These are phyloP conservation scores for Ctenopoma multispine DNA, from an alignment of 2,797 vertebrate genomes.

Conservation along the genomic window DNA sequence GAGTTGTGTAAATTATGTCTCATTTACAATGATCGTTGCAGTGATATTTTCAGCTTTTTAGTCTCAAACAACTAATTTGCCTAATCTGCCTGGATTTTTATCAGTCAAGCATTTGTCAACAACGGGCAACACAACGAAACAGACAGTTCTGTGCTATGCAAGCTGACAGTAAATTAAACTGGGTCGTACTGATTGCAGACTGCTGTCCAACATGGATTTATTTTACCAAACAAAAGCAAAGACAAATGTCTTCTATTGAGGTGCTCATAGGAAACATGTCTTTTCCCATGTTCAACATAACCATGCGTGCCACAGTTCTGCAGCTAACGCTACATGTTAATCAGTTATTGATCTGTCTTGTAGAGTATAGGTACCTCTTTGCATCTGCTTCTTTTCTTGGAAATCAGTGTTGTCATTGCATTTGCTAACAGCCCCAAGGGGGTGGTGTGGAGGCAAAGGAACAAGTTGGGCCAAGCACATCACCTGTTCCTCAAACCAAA, in stretches of 20 bases:
- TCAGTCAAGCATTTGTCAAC: constrained; percentile 82
- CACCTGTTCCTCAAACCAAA: constrained; percentile 83
- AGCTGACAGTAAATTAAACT: constrained; percentile 77
- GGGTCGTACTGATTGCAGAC: constrained; percentile 69
- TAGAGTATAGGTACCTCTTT: constrained; percentile 16
- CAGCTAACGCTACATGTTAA: constrained; percentile 31
- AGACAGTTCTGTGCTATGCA: constrained; percentile 67
- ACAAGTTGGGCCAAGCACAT: constrained; percentile 68
- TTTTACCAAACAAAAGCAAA: constrained; percentile 75
- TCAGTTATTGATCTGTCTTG: constrained; percentile 57
- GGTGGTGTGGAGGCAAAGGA: constrained; percentile 65
- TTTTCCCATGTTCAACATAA: constrained; percentile 58
- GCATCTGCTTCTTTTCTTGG: constrained; percentile 66
- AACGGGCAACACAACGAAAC: constrained; percentile 79
- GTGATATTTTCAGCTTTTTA: constrained; percentile 18
- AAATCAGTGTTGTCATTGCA: constrained; percentile 75
- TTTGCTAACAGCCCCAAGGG: constrained; percentile 72
- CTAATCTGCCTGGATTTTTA: constrained; percentile 81
- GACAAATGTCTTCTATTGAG: constrained; percentile 69
- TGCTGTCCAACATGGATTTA: constrained; percentile 70
- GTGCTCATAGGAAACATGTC: constrained; percentile 61
- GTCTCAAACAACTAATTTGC: constrained; percentile 72
- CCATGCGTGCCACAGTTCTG: constrained; percentile 22
- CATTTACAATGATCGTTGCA: constrained; percentile 5
- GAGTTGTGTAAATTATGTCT: constrained; percentile 31